Conservation (phyloP, 2,797 vertebrate species). For the Phrynocephalus guinanensis region DNA sequence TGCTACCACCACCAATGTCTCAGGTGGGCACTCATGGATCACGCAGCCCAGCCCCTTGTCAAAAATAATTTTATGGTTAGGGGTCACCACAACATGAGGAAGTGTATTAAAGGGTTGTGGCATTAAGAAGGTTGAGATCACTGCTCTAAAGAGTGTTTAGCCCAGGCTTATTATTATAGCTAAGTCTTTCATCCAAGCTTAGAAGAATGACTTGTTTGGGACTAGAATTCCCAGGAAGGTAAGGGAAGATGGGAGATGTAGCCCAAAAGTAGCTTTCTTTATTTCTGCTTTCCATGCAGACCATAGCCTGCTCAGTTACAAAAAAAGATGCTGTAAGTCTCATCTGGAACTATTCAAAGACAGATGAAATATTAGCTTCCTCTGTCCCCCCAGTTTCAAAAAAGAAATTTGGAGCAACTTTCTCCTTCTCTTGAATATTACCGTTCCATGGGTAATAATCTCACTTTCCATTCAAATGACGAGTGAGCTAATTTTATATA, state of each 20-base stretch:
- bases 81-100: too few relatives aligned
- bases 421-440: conserved; percentile 26
- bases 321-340: too few relatives aligned
- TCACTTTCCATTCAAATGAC: conserved; percentile 26
- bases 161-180: not conserved
- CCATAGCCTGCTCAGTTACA: not conserved
- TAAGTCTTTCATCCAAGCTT: not conserved
- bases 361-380: not conserved
- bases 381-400: not conserved
- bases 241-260: not conserved
- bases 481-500: conserved; percentile 16
- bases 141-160: not conserved
- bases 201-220: not conserved
- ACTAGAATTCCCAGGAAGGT: not conserved
- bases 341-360: too few relatives aligned
- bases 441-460: not conserved
- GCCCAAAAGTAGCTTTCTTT: not conserved
- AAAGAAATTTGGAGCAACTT: conserved; percentile 11
- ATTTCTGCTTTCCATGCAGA: not conserved
- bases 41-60: too few relatives aligned
- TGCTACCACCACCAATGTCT: too few relatives aligned
- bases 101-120: too few relatives aligned
- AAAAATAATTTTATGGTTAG: too few relatives aligned
- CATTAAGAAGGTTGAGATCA: too few relatives aligned
- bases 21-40: too few relatives aligned